Percentiles rank a stretch among this genome's conserved stretches.
Conservation (phyloP, 64 coral and sea anemone species). For the Actinia equina region DNA sequence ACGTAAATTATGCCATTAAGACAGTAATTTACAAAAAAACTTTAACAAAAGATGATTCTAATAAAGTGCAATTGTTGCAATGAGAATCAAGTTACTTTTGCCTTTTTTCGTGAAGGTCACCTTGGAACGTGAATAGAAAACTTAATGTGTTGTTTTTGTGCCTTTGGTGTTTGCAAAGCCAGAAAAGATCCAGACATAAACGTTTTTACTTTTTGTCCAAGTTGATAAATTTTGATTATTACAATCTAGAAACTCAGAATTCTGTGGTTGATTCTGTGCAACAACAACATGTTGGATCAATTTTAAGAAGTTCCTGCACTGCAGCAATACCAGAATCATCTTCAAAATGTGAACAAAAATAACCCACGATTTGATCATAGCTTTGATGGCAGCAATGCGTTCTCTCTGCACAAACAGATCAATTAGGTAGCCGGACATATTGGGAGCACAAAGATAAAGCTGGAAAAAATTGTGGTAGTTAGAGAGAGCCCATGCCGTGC, state of each 20-base stretch:
- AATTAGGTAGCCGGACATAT: conserved; percentile 98
- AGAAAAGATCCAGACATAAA: too few relatives aligned
- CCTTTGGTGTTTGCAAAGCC: too few relatives aligned
- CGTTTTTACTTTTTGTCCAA: too few relatives aligned
- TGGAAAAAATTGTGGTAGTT: conserved; percentile 99
- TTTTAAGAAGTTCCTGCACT: not conserved
- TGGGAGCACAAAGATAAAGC: conserved; percentile 94
- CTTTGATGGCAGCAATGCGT: conserved; percentile 82
- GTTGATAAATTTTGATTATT: not conserved
- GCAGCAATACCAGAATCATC: conserved; percentile 14
- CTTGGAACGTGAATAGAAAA: too few relatives aligned
- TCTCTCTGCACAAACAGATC: conserved; percentile 98
- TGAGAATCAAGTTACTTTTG: too few relatives aligned
- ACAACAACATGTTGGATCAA: not conserved
- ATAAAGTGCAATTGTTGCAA: not conserved
- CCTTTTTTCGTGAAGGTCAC: too few relatives aligned
- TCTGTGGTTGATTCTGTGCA: not conserved
- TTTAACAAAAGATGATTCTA: not conserved
- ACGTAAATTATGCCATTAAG: conserved; percentile 11
- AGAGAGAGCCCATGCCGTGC: conserved; percentile 96
- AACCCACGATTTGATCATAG: conserved; percentile 99
- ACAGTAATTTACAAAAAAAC: conserved; percentile 18
- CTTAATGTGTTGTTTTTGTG: too few relatives aligned
- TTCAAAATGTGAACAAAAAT: conserved; percentile 66
- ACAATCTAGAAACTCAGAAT: too few relatives aligned